Evolutionary conservation across 2,797 vertebrate genomes (phyloP), one percentile per base, ranked within the genome.

Genomic region (Sparidentex hasta): DNA sequence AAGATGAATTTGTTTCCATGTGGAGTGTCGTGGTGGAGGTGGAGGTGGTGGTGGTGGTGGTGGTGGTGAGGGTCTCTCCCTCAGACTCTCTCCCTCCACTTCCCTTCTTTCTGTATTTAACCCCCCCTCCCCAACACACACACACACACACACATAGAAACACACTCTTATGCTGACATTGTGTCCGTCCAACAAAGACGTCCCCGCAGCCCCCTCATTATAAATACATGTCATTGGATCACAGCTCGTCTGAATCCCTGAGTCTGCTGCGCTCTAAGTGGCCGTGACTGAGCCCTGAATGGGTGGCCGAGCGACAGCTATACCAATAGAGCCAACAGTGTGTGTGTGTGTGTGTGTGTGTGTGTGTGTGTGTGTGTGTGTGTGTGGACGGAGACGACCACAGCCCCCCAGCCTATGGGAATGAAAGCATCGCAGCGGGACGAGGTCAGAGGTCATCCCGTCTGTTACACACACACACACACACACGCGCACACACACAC

Each of bases 211-310:
- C 84, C 93, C 93, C 94, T 95, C 93, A 95, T 95, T 95, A 95
- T 94, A 95, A 95, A 95, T 94, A 93, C 95, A 95, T 95, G 94
- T 96, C 95, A 95, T 95, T 94, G 95, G 95, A 95, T 95, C 95
- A 95, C 93, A 94, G 91, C 93, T 95, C 91, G 77, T 87, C 91
- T 94, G 94, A 95, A 94, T 94, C 91, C 87, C 88, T 54, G 91
- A 94, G 87, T 91, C 93, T 91, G 94, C 91, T 93, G 87, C 85
- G 90, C 93, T 93, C 92, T 95, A 95, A 95, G 93, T 95, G 94
- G 91, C 94, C 91, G 92, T 95, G 95, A 95, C 95, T 94, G 94
- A 93, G 93, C 90, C 83, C 90, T 95, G 94, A 95, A 95, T 95
- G 94, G 92, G 93, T 93, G 93, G 93, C 91, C 90, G 78, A 89